Percentiles rank a stretch among this genome's conserved stretches.
phyloP scores from a whole-genome alignment of 2,888 invertebrate genomes.

The Chromoteleia sp. region DNA sequence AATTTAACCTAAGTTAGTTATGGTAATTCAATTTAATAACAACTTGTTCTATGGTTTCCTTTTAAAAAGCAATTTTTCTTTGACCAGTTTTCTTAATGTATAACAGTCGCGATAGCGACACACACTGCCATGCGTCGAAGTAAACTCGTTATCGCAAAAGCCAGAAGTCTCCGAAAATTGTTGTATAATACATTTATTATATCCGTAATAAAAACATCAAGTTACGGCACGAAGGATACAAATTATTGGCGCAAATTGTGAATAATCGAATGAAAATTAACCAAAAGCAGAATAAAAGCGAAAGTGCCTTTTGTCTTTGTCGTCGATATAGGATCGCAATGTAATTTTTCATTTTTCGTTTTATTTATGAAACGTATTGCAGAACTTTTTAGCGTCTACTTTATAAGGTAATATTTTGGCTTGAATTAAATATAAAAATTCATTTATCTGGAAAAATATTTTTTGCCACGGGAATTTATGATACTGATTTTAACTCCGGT shows the following conservation, averaged over 20 bases:
- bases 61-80: too few relatives aligned
- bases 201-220: slow-evolving; percentile 1
- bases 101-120: slow-evolving; percentile 13
- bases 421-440: slow-evolving; percentile 9
- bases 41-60: too few relatives aligned
- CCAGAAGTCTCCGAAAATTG: neutral
- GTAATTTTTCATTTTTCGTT: slow-evolving; percentile 6
- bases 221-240: slow-evolving; percentile 6
- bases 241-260: slow-evolving; percentile 17
- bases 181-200: slow-evolving; percentile 23
- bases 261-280: slow-evolving; percentile 9
- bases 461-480: slow-evolving; percentile 3
- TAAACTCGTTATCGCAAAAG: slow-evolving; percentile 16
- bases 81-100: too few relatives aligned
- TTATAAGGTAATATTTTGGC: neutral
- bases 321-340: neutral
- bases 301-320: slow-evolving; percentile 11
- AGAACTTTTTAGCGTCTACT: neutral
- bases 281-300: too few relatives aligned
- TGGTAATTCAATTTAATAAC: too few relatives aligned
- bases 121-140: neutral
- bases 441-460: slow-evolving; percentile 3
- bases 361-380: too few relatives aligned
- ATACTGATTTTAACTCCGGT: slow-evolving; percentile 9
- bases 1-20: too few relatives aligned